Evolutionary conservation across 2,888 invertebrate species (phyloP), one percentile per base, ranked within the genome.

Genomic region (Eulithis prunata): DNA sequence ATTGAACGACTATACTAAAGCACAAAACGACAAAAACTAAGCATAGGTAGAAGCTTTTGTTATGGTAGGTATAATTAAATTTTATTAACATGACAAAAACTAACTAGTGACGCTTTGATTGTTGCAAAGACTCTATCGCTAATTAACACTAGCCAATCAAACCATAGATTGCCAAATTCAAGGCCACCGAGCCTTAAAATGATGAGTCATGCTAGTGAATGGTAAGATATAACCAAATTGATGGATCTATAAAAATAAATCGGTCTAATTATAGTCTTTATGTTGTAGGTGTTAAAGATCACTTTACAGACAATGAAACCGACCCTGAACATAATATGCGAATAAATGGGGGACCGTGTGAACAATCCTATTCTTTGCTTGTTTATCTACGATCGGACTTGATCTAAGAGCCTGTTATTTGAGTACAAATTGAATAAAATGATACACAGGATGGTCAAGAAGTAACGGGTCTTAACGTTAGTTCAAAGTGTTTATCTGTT

Each of bases 281-380:
- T 73, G 74, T 53, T 62, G 55, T 5, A 71, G 60, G 64, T 69
- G 60, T 64, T 71, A 76, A 71, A 73, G 72, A 76, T 76, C 49
- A 62, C 55, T 51, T 64, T 61, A 12, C 46, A 57, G 45, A 52
- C 47, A 54, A 53, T 62, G 32, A 43, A 55, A 52, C 52, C 32
- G 28, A 38, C 75, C 73, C 70, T 77, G 78, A 77, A 75, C 10
- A 11, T 41, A 62, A 58, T 82, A 81, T 85, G 85, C 72, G 84
- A 87, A 84, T 67, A 80, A 78, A 83, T 71, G 75, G 71, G 78
- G 45, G 55, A 55, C 64, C 70, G 64, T 70, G 70, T 46, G 66
- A 68, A 66, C 63, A 61, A 49, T 53, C 7, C 45, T 55, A 57
- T 66, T 53, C 53, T 66, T 57, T 58, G 47, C 36, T 52, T 59